Evolutionary conservation across 2,113 vertebrate species (phyloP), one percentile per base, ranked within the genome.

Genomic region (Cyprinodon tularosa): DNA sequence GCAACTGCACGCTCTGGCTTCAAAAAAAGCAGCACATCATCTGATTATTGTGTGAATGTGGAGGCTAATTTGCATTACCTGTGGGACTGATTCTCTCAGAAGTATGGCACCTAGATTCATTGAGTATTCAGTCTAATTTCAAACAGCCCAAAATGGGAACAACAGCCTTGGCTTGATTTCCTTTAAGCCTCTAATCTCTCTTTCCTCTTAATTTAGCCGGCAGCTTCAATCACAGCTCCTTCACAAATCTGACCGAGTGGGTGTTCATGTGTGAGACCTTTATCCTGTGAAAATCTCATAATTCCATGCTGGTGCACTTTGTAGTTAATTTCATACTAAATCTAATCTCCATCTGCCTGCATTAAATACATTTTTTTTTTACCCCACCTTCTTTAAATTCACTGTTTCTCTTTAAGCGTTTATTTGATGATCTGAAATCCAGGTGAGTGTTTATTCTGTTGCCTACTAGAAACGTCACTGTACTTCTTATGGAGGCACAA

Each of bases 171-270:
- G 88, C 83, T 89, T 84, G 74, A 84, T 89, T 87, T 88, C 75
- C 80, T 76, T 77, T 86, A 88, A 90, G 86, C 90, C 85, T 82
- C 74, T 89, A 90, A 89, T 91, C 87, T 88, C 78, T 86, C 86
- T 69, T 87, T 90, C 80, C 87, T 91, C 86, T 87, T 84, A 82
- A 87, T 90, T 89, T 85, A 88, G 86, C 82, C 59, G 47, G 72
- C 72, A 78, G 84, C 85, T 85, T 87, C 87, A 84, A 88, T 90
- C 86, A 79, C 85, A 83, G 82, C 73, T 84, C 85, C 84, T 89
- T 89, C 80, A 89, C 81, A 80, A 88, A 81, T 85, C 87, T 77
- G 71, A 68, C 73, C 45, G 29, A 80, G 82, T 88, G 83, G 81
- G 86, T 83, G 85, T 89, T 84, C 80, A 60, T 89, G 68, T 74